These are phyloP conservation scores for Ephestia elutella DNA, from an alignment of 1,140 invertebrate species.

Conservation along the genomic window DNA sequence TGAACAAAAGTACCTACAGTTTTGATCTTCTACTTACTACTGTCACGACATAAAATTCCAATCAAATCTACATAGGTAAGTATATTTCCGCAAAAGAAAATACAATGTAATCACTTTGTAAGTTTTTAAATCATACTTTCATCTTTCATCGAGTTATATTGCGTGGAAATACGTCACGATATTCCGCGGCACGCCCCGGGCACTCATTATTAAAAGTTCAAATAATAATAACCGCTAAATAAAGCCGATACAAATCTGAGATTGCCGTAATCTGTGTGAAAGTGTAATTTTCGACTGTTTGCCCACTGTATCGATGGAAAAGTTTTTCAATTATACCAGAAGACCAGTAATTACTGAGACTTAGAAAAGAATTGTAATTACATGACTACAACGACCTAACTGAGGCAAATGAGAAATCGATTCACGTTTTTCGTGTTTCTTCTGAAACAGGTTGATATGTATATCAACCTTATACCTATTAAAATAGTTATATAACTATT, in stretches of 20 bases:
- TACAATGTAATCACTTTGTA: conserved; percentile 51
- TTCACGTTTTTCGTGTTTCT: background rate
- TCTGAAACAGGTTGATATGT: conserved; percentile 3
- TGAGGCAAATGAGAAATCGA: conserved; percentile 31
- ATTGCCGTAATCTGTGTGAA: conserved; percentile 41
- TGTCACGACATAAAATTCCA: too few relatives aligned
- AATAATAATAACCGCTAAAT: conserved; percentile 52
- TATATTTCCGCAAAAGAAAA: too few relatives aligned
- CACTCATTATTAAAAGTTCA: conserved; percentile 63
- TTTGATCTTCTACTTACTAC: too few relatives aligned
- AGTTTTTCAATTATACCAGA: conserved; percentile 64
- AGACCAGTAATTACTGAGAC: conserved; percentile 32
- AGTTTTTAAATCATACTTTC: conserved; percentile 47
- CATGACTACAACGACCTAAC: conserved; percentile 15
- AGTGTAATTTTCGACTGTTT: conserved; percentile 56
- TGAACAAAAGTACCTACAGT: too few relatives aligned
- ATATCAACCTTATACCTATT: too few relatives aligned
- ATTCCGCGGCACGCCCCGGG: conserved; percentile 32
- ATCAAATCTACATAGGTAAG: too few relatives aligned
- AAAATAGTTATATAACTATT: too few relatives aligned
- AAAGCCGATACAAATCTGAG: conserved; percentile 57
- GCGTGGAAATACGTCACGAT: conserved; percentile 41
- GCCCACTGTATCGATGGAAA: conserved; percentile 53
- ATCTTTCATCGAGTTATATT: conserved; percentile 43
- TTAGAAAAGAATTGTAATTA: conserved; percentile 30